Evolutionary conservation across 2,113 vertebrate species (phyloP), one percentile per base, ranked within the genome.

Genomic region (Oncorhynchus kisutch): DNA sequence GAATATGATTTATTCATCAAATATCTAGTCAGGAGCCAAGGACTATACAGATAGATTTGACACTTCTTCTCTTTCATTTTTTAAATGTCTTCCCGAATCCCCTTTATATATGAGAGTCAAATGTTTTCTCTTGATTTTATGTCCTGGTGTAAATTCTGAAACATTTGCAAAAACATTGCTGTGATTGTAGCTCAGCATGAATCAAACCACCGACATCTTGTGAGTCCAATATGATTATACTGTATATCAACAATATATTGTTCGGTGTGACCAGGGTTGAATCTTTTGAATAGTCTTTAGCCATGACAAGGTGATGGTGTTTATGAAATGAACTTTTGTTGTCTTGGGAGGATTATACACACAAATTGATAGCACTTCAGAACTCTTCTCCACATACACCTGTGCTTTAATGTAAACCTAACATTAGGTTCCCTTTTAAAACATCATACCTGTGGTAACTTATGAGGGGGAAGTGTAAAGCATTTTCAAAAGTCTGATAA

Each of bases 181-280:
- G 83, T 77, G 80, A 77, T 81, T 77, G 82, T 85, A 80, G 82
- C 81, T 81, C 88, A 66, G 87, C 79, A 80, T 82, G 82, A 88
- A 78, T 85, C 51, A 54, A 18, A 54, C 89, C 84, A 84, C 88
- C 85, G 88, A 85, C 83, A 90, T 82, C 81, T 81, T 78, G 86
- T 87, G 77, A 89, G 86, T 88, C 88, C 89, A 93, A 91, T 91
- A 71, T 67, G 39, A 45, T 11, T 45, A 11, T 45, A 45, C 39
- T 45, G 39, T 51, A 88, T 75, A 86, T 78, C 72, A 74, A 84
- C 73, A 11, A 51, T n/a, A 39, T 25, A 45, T 11, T 45, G 39
- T 45, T 45, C 16, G 84, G 82, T 71, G 79, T 66, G 77, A 76
- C 62, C 39, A 34, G 72, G 83, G 31, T 48, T 45, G 4, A 51